These are phyloP conservation scores for Crocuta crocuta DNA, from an alignment of 2,113 vertebrate species.

Conservation along the genomic window DNA sequence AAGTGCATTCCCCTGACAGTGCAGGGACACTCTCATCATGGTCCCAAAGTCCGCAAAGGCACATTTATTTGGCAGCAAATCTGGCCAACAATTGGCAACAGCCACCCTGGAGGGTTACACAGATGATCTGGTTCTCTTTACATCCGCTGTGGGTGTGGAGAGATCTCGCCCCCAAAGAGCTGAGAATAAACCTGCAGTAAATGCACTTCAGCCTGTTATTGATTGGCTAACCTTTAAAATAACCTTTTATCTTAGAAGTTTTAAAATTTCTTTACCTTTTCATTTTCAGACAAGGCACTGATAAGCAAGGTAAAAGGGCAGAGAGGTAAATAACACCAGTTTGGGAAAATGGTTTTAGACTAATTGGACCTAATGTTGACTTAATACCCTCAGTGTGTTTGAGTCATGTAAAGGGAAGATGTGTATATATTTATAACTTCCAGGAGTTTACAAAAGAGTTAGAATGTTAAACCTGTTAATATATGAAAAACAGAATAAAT, in stretches of 20 bases:
- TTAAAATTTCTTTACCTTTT: neutral
- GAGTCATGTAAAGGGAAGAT: neutral
- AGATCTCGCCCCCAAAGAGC: neutral
- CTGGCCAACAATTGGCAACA: neutral
- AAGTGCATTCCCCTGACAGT: neutral
- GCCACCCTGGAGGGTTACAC: neutral
- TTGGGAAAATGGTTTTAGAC: neutral
- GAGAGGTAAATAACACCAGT: neutral
- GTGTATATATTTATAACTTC: neutral
- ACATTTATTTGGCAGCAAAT: neutral
- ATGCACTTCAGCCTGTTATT: neutral
- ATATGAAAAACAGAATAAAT: neutral
- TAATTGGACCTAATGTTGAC: neutral
- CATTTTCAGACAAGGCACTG: neutral
- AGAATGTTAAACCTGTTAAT: neutral
- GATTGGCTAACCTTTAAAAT: constrained; percentile 48
- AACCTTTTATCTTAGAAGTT: constrained; percentile 40
- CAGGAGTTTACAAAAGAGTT: neutral
- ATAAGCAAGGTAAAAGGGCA: neutral
- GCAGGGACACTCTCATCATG: neutral
- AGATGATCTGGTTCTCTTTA: neutral
- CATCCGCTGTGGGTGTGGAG: neutral
- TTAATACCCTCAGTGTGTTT: neutral
- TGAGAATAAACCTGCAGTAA: constrained; percentile 8
- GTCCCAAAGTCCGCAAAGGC: neutral